A percentile compares a stretch with the other conserved stretches of the same genome.
phyloP scores from a whole-genome alignment of 1,140 invertebrate genomes.

The Callitettix versicolor region DNA sequence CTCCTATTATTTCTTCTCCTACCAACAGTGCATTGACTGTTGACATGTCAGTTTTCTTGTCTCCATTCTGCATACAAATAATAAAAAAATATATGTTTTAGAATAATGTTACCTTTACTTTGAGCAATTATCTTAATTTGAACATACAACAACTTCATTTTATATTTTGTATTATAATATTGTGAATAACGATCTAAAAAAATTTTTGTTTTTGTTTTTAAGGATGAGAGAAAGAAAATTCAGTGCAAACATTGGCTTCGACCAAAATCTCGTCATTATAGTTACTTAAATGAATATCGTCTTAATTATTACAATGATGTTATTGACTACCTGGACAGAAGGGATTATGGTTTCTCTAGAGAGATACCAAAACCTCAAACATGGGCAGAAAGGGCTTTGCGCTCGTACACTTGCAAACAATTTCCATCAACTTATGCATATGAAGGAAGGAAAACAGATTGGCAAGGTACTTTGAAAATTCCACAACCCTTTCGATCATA shows the following conservation, averaged over 20 bases:
- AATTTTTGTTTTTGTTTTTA: too few species aligned
- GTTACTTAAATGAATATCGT: conserved; percentile 65
- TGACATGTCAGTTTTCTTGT: too few species aligned
- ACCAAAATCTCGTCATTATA: conserved; percentile 53
- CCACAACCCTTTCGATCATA: neutral
- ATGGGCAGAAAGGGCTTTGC: conserved; percentile 62
- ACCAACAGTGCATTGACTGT: too few species aligned
- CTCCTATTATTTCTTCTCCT: too few species aligned
- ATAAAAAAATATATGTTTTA: too few species aligned
- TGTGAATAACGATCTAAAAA: too few species aligned
- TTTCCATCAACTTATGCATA: neutral
- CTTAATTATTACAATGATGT: conserved; percentile 72
- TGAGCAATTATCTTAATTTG: too few species aligned
- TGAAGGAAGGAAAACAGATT: neutral
- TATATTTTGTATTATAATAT: too few species aligned
- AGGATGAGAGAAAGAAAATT: too few species aligned
- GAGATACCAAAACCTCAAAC: conserved; percentile 62
- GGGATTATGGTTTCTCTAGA: conserved; percentile 49
- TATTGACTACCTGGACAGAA: conserved; percentile 64
- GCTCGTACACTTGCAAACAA: conserved; percentile 41
- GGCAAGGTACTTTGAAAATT: neutral
- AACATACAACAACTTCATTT: too few species aligned
- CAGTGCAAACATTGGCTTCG: conserved; percentile 23
- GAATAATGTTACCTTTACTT: too few species aligned
- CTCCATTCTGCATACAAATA: too few species aligned